Percentiles rank a stretch among this genome's conserved stretches.
phyloP scores from a whole-genome alignment of 2,888 invertebrate species.

The Criorhina ranunculi region DNA sequence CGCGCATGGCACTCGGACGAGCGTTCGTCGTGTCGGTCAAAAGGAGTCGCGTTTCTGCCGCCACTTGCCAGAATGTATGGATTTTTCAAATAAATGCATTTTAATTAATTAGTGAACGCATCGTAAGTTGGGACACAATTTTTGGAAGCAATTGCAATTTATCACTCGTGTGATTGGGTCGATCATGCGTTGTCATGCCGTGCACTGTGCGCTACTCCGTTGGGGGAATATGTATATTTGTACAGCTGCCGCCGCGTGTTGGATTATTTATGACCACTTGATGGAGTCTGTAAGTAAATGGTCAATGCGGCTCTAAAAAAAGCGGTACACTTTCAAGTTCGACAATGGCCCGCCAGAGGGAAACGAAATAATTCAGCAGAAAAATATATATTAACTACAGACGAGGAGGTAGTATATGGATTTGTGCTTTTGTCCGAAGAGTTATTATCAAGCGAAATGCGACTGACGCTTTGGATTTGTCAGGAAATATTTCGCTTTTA shows the following conservation, averaged over 20 bases:
- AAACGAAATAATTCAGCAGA: conserved; percentile 47
- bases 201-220: conserved; percentile 8
- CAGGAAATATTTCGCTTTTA: conserved; percentile 24
- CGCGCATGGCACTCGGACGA: conserved; percentile 27
- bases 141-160: conserved; percentile 75
- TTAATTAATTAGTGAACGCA: conserved; percentile 76
- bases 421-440: conserved; percentile 28
- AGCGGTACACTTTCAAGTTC: conserved; percentile 70
- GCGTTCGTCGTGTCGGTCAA: not conserved
- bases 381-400: conserved; percentile 15
- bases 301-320: conserved; percentile 54
- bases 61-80: conserved; percentile 67
- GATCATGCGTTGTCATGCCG: conserved; percentile 65
- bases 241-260: conserved; percentile 45
- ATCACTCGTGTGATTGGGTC: conserved; percentile 71
- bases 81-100: conserved; percentile 77
- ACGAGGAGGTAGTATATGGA: conserved; percentile 5
- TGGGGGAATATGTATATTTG: conserved; percentile 31
- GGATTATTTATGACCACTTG: conserved; percentile 74
- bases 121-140: conserved; percentile 73
- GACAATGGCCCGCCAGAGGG: conserved; percentile 13
- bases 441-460: conserved; percentile 53
- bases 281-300: conserved; percentile 65
- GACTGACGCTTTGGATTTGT: conserved; percentile 37
- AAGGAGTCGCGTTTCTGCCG: conserved; percentile 50